phyloP scores from a whole-genome alignment of 2,113 vertebrate species.

The Zapornia atra region DNA sequence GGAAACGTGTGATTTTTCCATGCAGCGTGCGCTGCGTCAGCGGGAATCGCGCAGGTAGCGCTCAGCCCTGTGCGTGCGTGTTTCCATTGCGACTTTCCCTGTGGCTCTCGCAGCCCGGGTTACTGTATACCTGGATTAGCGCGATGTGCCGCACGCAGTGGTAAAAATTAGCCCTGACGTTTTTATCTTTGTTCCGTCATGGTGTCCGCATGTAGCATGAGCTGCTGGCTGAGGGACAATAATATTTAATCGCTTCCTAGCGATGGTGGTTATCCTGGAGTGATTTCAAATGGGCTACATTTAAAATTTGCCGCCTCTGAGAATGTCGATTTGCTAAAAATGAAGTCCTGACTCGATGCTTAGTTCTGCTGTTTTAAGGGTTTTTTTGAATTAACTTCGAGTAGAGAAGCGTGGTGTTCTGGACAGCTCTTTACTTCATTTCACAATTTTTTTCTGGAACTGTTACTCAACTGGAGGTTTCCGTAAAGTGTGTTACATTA shows the following conservation, averaged over 20 bases:
- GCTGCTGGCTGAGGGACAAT: background rate
- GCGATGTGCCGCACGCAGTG: background rate
- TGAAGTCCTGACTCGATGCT: background rate
- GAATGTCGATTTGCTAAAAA: background rate
- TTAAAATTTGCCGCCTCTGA: background rate
- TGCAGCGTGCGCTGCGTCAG: background rate
- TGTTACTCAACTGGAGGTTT: constrained; percentile 46
- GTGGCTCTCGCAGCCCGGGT: background rate
- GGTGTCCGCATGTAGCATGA: background rate
- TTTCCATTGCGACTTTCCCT: background rate
- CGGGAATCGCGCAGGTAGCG: background rate
- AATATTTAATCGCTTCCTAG: constrained; percentile 39
- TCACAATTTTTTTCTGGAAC: constrained; percentile 51
- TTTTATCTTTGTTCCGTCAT: background rate
- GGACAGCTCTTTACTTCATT: constrained; percentile 33
- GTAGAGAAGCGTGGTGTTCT: background rate
- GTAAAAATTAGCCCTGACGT: background rate
- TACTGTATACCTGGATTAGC: background rate
- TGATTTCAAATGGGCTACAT: background rate
- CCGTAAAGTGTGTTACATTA: constrained; percentile 20
- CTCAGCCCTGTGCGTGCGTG: background rate
- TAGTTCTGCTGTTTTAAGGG: background rate
- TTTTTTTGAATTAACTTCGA: background rate
- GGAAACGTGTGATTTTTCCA: background rate
- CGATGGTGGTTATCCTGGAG: background rate